Evolutionary conservation across 2,888 invertebrate genomes (phyloP).

Genomic region (Octodonta nipae): DNA sequence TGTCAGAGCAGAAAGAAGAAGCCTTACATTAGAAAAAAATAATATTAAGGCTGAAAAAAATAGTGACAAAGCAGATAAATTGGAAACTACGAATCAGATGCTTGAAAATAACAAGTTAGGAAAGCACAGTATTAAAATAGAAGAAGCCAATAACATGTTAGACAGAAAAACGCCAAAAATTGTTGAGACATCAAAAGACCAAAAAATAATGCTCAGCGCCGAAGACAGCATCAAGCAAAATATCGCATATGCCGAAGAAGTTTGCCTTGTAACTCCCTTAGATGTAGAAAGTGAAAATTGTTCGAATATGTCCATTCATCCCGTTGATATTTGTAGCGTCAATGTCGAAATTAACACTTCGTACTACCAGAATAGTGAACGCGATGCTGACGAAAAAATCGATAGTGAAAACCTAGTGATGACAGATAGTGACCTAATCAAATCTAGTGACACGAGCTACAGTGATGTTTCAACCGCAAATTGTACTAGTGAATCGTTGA

Average conservation of each 20-base stretch:
- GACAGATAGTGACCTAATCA: constrained; percentile 23
- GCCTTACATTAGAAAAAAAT: no score
- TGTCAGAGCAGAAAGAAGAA: no score
- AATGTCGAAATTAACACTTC: constrained; percentile 28
- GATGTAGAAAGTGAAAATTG: constrained; percentile 34
- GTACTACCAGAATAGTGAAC: constrained; percentile 11
- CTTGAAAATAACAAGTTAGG: no score
- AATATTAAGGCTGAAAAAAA: no score
- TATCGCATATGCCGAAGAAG: constrained; percentile 34
- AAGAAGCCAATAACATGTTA: no score
- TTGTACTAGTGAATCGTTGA: constrained; percentile 51
- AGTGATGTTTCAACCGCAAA: constrained; percentile 33
- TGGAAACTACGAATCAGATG: no score
- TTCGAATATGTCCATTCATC: constrained; percentile 30
- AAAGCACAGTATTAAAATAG: no score
- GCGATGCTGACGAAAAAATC: constrained; percentile 10
- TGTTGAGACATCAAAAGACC: no score
- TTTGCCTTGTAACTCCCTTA: constrained; percentile 34
- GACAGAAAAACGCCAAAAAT: no score
- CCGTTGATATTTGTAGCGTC: constrained; percentile 33
- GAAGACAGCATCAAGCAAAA: constrained; percentile 26
- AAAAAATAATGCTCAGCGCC: no score
- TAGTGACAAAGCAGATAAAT: no score
- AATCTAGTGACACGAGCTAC: constrained; percentile 27
- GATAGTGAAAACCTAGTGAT: constrained; percentile 20